Evolutionary conservation across 2,888 invertebrate genomes (phyloP), one percentile per base, ranked within the genome.

Genomic region (Perithous albicinctus): DNA sequence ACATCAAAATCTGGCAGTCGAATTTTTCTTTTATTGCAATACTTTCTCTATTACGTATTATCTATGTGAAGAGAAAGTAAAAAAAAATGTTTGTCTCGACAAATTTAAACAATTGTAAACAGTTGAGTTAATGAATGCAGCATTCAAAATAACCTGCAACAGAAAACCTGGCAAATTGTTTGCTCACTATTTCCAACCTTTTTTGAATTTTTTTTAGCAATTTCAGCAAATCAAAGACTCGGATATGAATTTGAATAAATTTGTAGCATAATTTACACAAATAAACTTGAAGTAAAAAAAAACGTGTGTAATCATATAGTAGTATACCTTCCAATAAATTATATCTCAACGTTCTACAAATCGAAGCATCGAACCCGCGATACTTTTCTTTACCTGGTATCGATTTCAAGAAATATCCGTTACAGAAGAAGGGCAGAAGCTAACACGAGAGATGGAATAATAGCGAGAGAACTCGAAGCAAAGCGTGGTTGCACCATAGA

Each of bases 381-480:
- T 29, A 10, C 66, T 48, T 56, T 32, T 26, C 48, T 10, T 66
- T n/a, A 32, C 48, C 64, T 26, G 29, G 26, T 64, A 64, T 64
- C 64, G 64, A 64, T 64, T 43, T 23, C 64, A 23, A 23, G n/a
- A 18, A 66, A 48, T 29, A 10, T 66, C 48, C 66, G 66, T 66
- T 66, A 41, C 6, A 12, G 12, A 20, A 12, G 26, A 46, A 15
- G 43, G 64, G 29, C 43, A 46, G 41, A 43, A 64, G 38, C 2
- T 15, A 7, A 41, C n/a, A n/a, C n/a, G n/a, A 63, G 41, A 64
- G 64, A 43, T n/a, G 26, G 64, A 64, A 64, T 64, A 64, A 64
- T 18, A 29, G 51, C 51, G 51, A 51, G 23, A 7, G 23, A 51
- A 51, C 18, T 18, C 23, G 51, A 51, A 51, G 23, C 51, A 23